Percentiles rank a stretch among this genome's conserved stretches.
phyloP scores from a whole-genome alignment of 2,797 vertebrate species.

The Haliaeetus vocifer region DNA sequence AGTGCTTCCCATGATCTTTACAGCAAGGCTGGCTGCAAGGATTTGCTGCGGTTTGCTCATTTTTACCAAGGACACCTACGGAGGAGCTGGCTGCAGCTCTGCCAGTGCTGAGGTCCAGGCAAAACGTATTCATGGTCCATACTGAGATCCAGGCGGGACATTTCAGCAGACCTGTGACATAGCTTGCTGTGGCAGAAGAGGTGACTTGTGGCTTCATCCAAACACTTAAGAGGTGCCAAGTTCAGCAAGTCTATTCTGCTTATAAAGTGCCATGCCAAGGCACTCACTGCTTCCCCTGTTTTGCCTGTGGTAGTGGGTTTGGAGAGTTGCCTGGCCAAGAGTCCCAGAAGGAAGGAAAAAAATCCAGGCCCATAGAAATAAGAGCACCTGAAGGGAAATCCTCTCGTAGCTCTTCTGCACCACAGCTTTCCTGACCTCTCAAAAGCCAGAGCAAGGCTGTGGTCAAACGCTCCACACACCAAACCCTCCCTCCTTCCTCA shows the following conservation, averaged over 20 bases:
- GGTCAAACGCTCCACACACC: fast-evolving
- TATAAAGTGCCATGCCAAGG: background rate
- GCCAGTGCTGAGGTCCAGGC: background rate
- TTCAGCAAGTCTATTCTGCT: background rate
- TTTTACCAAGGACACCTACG: background rate
- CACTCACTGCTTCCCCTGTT: background rate
- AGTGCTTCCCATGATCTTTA: background rate
- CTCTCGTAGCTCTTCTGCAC: background rate
- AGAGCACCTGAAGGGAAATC: background rate
- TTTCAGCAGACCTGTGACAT: fast-evolving
- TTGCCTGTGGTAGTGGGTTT: background rate
- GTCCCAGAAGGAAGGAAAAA: background rate
- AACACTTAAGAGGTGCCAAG: background rate
- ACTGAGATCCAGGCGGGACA: fast-evolving
- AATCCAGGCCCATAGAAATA: background rate
- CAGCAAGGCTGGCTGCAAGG: background rate
- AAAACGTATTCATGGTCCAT: fast-evolving
- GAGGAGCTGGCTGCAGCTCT: background rate
- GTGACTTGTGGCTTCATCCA: background rate
- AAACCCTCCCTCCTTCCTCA: background rate
- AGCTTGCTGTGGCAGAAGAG: too few relatives aligned
- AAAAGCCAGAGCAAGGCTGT: background rate
- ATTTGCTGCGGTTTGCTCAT: fast-evolving
- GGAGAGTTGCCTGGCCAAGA: background rate
- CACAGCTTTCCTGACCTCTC: background rate